Percentiles rank a stretch among this genome's conserved stretches.
Evolutionary conservation across 2,888 invertebrate genomes (phyloP).

Genomic region (Cantharis rufa): DNA sequence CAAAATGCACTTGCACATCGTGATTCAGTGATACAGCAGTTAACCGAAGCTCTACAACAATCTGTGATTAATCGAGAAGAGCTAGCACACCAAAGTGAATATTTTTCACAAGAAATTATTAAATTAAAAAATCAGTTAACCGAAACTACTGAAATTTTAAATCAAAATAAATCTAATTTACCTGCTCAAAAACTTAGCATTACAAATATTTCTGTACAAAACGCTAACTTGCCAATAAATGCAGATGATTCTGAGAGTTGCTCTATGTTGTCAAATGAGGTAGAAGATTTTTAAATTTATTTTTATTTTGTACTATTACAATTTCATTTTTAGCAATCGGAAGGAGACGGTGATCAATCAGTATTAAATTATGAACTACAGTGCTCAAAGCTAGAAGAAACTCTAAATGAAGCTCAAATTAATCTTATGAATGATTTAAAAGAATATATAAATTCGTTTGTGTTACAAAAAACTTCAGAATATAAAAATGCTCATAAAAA

Average conservation of each 20-base stretch:
- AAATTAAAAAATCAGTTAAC: conserved; percentile 57
- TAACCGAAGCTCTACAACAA: conserved; percentile 72
- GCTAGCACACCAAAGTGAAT: conserved; percentile 64
- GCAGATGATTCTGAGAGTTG: neutral
- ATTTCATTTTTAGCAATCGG: neutral
- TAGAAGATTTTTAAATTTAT: neutral
- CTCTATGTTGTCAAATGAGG: neutral
- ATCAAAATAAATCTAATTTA: conserved; percentile 42
- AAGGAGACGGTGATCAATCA: neutral
- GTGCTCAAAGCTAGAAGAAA: conserved; percentile 37
- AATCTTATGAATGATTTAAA: conserved; percentile 40
- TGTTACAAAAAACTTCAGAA: conserved; percentile 36
- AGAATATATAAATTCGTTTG: conserved; percentile 37
- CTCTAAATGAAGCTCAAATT: conserved; percentile 35
- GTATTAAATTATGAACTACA: conserved; percentile 33
- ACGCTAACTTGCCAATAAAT: neutral
- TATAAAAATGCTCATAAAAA: conserved; percentile 35
- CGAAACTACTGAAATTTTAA: conserved; percentile 55
- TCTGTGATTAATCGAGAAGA: conserved; percentile 66
- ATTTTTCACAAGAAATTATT: conserved; percentile 64
- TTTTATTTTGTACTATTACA: neutral
- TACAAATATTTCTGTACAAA: neutral
- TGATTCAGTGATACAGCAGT: conserved; percentile 72
- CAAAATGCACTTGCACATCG: conserved; percentile 71
- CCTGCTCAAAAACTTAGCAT: neutral